These are phyloP conservation scores for Aspidiotus rigidus DNA, from an alignment of 2,888 invertebrate species.

Conservation along the genomic window DNA sequence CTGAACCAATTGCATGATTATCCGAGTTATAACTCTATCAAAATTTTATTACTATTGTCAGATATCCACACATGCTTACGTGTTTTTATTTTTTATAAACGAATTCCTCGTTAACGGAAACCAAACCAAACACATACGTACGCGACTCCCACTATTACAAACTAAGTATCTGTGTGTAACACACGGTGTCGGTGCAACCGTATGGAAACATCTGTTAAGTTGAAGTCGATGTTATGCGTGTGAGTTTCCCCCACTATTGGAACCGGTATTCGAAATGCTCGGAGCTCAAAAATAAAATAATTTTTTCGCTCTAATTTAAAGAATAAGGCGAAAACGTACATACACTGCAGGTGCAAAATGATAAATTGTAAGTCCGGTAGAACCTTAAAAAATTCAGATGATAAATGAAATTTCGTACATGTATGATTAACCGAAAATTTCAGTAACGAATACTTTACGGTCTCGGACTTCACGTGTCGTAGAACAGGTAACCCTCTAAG, in stretches of 20 bases:
- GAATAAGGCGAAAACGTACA: no score
- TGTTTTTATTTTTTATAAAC: not conserved
- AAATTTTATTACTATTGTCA: not conserved
- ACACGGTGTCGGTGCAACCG: not conserved
- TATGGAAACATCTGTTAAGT: not conserved
- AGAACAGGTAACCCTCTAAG: no score
- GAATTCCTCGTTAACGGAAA: conserved; percentile 2
- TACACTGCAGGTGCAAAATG: no score
- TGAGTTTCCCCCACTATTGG: not conserved
- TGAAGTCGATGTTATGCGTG: not conserved
- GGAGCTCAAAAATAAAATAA: not conserved
- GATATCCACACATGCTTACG: not conserved
- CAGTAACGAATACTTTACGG: no score
- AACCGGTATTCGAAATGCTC: not conserved
- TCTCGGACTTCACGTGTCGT: no score
- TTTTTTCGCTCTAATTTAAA: not conserved
- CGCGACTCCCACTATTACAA: conserved; percentile 4
- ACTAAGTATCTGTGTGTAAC: not conserved
- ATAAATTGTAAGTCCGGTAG: no score
- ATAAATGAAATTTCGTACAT: no score
- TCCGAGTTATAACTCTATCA: not conserved
- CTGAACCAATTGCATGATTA: no score
- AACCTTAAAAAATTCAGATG: no score
- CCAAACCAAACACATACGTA: not conserved
- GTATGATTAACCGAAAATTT: no score